Base-by-base conservation (phyloP, 2,797 vertebrate genomes). In the Coccyzus lansbergi region DNA sequence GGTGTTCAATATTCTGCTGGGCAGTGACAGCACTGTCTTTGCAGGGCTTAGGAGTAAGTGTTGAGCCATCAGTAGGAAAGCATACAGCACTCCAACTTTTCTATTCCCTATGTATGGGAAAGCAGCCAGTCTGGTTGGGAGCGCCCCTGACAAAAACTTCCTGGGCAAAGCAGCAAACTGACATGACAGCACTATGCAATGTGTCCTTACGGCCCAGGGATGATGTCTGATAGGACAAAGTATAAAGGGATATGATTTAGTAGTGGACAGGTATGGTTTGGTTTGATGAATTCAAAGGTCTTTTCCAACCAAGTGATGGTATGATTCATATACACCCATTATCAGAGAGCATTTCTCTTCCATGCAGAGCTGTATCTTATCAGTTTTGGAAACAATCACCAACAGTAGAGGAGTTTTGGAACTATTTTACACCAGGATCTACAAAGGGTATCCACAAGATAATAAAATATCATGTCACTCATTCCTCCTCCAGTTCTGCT, bases 281-380 rank as follows among this genome's bases (percentile, higher is more conserved):
- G 12, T 38, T 38, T 38, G 38, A 12, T 38, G 38, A 38, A 38
- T 38, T 38, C 38, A 38, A 38, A 38, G 38, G 38, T 38, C 38
- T 38, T 38, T 38, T 38, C 38, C 38, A 38, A 38, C 9, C 12
- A 9, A 38, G 38, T 38, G 38, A 38, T 38, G 38, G 38, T 38
- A 38, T 12, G 38, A 38, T 12, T 38, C 28, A 7, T 19, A 77
- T 13, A 22, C 1, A 2, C 20, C 38, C 3, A 0, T 62, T 21
- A 76, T 12, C 29, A 65, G 26, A 26, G 75, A 78, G 26, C 7
- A 68, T 25, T 56, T 76, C 42, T 72, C 10, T 60, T 76, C 70
- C 46, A 42, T 33, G 20, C 55, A 71, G 74, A 88, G 5, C 18
- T 68, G 9, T 36, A 40, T 49, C 26, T 44, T 55, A 28, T 0